These are phyloP conservation scores for Macquaria ambigua DNA, from an alignment of 2,113 vertebrate genomes.

Conservation along the genomic window DNA sequence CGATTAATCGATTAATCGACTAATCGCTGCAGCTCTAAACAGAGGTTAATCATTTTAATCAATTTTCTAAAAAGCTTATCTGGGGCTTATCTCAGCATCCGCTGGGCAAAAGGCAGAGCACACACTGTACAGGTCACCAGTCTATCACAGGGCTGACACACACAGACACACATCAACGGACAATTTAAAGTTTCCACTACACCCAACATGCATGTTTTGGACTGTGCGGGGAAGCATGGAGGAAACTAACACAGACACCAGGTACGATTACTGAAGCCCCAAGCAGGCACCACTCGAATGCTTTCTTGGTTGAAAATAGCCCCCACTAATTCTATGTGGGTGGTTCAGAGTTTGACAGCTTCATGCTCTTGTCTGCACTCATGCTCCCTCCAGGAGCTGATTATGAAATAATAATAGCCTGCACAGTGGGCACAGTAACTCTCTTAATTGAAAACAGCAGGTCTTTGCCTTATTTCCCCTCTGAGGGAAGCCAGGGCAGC, in stretches of 20 bases:
- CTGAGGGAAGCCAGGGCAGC: conserved; percentile 24
- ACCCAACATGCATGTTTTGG: neutral
- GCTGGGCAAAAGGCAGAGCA: neutral
- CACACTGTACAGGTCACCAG: conserved; percentile 3
- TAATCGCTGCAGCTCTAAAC: neutral
- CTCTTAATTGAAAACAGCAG: conserved; percentile 73
- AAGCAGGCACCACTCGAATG: neutral
- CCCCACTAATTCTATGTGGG: neutral
- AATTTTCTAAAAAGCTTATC: conserved; percentile 14
- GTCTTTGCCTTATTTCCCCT: conserved; percentile 32
- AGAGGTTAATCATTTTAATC: neutral
- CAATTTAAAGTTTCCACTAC: neutral
- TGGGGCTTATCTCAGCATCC: conserved; percentile 5
- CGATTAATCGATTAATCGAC: too few relatives aligned
- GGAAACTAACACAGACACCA: neutral
- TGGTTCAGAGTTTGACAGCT: conserved; percentile 28
- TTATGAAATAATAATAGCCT: conserved; percentile 59
- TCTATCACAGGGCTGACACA: neutral
- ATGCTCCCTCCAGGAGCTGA: conserved; percentile 61
- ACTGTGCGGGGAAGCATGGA: neutral
- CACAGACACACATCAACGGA: neutral
- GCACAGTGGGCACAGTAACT: conserved; percentile 40
- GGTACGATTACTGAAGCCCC: neutral
- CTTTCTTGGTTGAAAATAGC: conserved; percentile 24
- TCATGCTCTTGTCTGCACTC: conserved; percentile 14